Conservation (phyloP, 2,888 invertebrate species). For the Athalia rosae region DNA sequence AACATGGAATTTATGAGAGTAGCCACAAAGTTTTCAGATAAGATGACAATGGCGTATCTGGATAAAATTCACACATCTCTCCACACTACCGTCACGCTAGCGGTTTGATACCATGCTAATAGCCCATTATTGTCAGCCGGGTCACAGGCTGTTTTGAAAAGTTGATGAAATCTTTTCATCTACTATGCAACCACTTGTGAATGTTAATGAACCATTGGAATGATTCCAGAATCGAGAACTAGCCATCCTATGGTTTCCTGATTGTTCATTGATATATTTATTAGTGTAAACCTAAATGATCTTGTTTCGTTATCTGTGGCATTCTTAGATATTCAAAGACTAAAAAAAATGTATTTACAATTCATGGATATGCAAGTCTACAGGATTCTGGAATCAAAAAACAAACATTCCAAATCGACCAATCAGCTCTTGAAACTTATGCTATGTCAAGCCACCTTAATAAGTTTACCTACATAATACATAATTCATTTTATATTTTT, state of each 20-base stretch:
- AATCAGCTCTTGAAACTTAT: constrained; percentile 21
- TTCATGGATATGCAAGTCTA: background rate
- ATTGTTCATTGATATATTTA: background rate
- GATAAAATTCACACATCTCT: constrained; percentile 37
- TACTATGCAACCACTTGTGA: constrained; percentile 38
- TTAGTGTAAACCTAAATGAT: no score
- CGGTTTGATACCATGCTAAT: constrained; percentile 10
- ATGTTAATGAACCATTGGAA: constrained; percentile 28
- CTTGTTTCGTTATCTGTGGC: background rate
- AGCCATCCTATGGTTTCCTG: background rate
- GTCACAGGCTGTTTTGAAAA: constrained; percentile 12
- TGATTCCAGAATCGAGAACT: constrained; percentile 37
- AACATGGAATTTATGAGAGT: constrained; percentile 37
- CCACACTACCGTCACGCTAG: constrained; percentile 40
- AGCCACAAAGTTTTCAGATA: constrained; percentile 24
- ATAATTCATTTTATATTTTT: constrained; percentile 39
- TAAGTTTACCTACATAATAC: constrained; percentile 38
- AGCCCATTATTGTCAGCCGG: constrained; percentile 21
- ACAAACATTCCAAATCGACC: constrained; percentile 22
- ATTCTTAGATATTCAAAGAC: background rate
- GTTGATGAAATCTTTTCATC: constrained; percentile 23
- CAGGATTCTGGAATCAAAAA: constrained; percentile 34
- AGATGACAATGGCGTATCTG: constrained; percentile 32
- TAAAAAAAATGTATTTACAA: background rate
- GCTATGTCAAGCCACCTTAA: constrained; percentile 49